A percentile compares a stretch with the other conserved stretches of the same genome.
These are phyloP conservation scores for Connochaetes taurinus DNA, from an alignment of 2,113 vertebrate species.

Conservation along the genomic window DNA sequence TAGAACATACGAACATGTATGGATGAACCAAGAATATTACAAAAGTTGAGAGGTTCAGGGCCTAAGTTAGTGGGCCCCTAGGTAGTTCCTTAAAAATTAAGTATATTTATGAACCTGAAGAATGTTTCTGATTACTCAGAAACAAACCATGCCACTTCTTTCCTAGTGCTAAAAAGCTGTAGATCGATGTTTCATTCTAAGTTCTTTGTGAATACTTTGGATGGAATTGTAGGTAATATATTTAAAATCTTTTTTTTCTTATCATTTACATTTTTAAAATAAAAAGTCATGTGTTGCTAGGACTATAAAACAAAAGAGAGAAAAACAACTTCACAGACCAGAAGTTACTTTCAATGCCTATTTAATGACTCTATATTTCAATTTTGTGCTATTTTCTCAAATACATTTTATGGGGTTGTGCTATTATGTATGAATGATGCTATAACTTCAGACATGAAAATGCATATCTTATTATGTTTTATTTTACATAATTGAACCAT, in stretches of 20 bases:
- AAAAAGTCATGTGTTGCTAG: slow-evolving; percentile 36
- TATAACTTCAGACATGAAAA: slow-evolving; percentile 72
- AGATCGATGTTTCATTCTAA: background rate
- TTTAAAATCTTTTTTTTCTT: background rate
- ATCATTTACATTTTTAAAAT: slow-evolving; percentile 32
- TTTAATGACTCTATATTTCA: slow-evolving; percentile 75
- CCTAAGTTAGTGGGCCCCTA: background rate
- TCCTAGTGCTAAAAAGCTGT: background rate
- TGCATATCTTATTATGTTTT: slow-evolving; percentile 70
- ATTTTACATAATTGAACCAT: slow-evolving; percentile 73
- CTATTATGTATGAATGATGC: slow-evolving; percentile 63
- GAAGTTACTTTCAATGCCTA: slow-evolving; percentile 60
- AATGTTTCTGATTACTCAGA: background rate
- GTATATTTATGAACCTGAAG: background rate
- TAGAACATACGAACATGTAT: background rate
- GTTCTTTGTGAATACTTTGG: background rate
- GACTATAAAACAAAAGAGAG: slow-evolving; percentile 42
- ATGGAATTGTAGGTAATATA: background rate
- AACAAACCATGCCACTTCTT: background rate
- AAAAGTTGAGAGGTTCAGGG: background rate
- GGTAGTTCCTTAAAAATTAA: background rate
- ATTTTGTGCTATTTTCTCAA: slow-evolving; percentile 63
- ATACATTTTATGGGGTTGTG: slow-evolving; percentile 68
- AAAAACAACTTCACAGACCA: slow-evolving; percentile 63
- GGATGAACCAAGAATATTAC: background rate